Conservation (phyloP, 2,888 invertebrate genomes). For the Sylvicola fuscatus region DNA sequence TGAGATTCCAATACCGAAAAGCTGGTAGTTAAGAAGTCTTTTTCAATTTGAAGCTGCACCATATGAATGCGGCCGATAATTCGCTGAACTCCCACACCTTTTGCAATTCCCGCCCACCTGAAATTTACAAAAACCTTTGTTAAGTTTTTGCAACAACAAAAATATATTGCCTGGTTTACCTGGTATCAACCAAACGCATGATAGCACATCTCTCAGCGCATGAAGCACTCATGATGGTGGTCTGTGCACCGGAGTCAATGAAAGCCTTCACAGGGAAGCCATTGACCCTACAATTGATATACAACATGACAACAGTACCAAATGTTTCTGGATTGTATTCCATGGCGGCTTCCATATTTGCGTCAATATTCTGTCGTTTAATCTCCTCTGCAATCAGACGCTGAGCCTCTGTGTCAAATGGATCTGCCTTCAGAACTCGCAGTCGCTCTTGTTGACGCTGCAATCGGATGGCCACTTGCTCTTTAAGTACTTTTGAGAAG, state of each 20-base stretch:
- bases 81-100: constrained; percentile 91
- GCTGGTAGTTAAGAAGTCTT: constrained; percentile 82
- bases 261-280: constrained; percentile 95
- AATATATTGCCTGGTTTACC: too few species aligned
- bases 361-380: constrained; percentile 85
- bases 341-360: constrained; percentile 97
- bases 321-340: constrained; percentile 98
- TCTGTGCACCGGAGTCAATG: constrained; percentile 94
- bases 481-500: constrained; percentile 57
- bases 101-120: constrained; percentile 93
- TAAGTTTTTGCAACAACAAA: too few species aligned
- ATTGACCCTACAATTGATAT: constrained; percentile 88
- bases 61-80: constrained; percentile 94
- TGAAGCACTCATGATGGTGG: constrained; percentile 92
- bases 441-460: constrained; percentile 67
- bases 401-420: constrained; percentile 91
- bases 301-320: constrained; percentile 93
- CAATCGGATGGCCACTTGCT: constrained; percentile 63
- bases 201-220: constrained; percentile 91
- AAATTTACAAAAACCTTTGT: constrained; percentile 17
- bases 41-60: constrained; percentile 91
- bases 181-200: constrained; percentile 70
- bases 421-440: constrained; percentile 81
- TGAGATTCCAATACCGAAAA: constrained; percentile 94
- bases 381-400: constrained; percentile 91